These are phyloP conservation scores for Ferdinandea cuprea DNA, from an alignment of 2,888 invertebrate genomes.

Conservation along the genomic window DNA sequence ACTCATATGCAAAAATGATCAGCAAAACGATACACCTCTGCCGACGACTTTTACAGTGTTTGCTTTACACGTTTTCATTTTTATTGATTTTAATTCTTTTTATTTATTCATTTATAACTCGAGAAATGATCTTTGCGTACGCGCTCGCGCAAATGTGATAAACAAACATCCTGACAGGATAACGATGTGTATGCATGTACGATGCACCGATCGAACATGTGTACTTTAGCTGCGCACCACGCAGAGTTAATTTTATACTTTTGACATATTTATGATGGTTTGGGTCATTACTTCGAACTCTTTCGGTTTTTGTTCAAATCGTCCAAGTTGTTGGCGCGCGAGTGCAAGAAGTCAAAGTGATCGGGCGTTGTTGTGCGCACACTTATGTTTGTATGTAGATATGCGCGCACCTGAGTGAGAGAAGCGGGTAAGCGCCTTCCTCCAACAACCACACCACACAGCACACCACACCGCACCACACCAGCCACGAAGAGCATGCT, in stretches of 20 bases:
- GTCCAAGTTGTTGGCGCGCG: not conserved
- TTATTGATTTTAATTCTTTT: conserved; percentile 38
- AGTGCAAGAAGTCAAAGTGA: conserved; percentile 52
- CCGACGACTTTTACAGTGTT: not conserved
- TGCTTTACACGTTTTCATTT: not conserved
- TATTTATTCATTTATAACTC: conserved; percentile 33
- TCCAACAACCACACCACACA: no score
- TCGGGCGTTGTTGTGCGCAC: conserved; percentile 13
- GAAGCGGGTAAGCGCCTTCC: conserved; percentile 41
- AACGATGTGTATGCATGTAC: conserved; percentile 69
- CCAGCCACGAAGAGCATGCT: conserved; percentile 49
- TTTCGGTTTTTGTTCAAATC: conserved; percentile 38
- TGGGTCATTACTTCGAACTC: conserved; percentile 80
- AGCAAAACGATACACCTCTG: conserved; percentile 49
- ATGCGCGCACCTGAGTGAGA: conserved; percentile 33
- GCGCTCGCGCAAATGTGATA: conserved; percentile 55
- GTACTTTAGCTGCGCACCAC: conserved; percentile 79
- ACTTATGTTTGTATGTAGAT: no score
- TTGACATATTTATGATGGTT: conserved; percentile 83
- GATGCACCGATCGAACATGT: conserved; percentile 63
- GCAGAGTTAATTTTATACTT: conserved; percentile 80
- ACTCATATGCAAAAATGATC: conserved; percentile 26
- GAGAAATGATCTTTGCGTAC: conserved; percentile 38
- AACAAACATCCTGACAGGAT: conserved; percentile 74
- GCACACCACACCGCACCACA: no score